These are phyloP conservation scores for Aurelia sp. DNA, from an alignment of 30 jellyfish, hydroid and myxozoan species.

Conservation along the genomic window DNA sequence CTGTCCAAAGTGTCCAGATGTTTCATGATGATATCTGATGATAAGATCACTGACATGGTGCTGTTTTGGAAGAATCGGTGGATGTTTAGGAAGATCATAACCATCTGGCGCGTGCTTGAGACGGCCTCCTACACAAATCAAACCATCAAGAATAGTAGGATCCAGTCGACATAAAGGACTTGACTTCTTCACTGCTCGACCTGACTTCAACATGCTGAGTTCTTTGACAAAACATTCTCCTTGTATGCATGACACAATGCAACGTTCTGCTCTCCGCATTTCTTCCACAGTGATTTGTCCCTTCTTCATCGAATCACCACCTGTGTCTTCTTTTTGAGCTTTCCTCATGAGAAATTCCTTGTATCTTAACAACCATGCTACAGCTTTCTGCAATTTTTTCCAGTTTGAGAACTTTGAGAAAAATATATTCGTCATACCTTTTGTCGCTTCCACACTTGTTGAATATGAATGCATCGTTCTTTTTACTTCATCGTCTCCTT, in stretches of 20 bases:
- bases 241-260: neutral
- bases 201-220: neutral
- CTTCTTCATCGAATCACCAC: neutral
- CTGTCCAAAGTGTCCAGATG: too few species aligned
- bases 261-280: neutral
- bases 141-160: slow-evolving; percentile 1
- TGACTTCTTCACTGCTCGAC: neutral
- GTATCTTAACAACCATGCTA: neutral
- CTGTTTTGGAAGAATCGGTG: too few species aligned
- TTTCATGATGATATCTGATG: too few species aligned
- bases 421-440: neutral
- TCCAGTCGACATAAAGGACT: neutral
- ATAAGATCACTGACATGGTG: too few species aligned
- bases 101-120: neutral
- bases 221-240: neutral
- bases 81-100: too few species aligned
- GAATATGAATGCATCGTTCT: neutral
- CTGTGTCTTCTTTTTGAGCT: too few species aligned
- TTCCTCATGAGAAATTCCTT: too few species aligned
- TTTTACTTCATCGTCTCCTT: slow-evolving; percentile 33
- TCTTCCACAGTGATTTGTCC: too few species aligned
- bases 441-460: neutral
- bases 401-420: neutral
- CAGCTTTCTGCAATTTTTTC: slow-evolving; percentile 12
- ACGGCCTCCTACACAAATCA: slow-evolving; percentile 13